Conservation (phyloP, 2,888 invertebrate genomes). For the Drosophila maculinotata region DNA sequence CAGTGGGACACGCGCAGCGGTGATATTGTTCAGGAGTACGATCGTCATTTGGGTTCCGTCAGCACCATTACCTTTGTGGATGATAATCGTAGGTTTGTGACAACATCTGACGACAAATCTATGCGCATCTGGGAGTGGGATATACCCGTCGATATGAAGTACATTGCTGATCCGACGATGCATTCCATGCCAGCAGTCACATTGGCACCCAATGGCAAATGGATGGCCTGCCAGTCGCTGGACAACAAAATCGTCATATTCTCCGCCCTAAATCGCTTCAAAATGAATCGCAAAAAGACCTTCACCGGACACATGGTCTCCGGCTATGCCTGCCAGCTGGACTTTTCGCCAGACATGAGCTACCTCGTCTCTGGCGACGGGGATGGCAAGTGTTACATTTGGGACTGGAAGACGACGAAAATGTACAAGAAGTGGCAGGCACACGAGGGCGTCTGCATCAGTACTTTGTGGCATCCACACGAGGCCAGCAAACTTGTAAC, state of each 20-base stretch:
- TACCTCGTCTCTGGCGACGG: slow-evolving; percentile 99
- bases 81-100: slow-evolving; percentile 98
- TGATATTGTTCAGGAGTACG: slow-evolving; percentile 98
- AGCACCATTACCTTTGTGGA: slow-evolving; percentile 99
- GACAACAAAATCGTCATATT: slow-evolving; percentile 99
- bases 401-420: slow-evolving; percentile 99
- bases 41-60: slow-evolving; percentile 98
- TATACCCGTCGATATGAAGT: slow-evolving; percentile 99
- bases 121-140: slow-evolving; percentile 99
- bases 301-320: slow-evolving; percentile 99
- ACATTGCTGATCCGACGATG: slow-evolving; percentile 99
- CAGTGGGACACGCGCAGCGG: slow-evolving; percentile 98
- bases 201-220: slow-evolving; percentile 97
- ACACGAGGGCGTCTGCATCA: slow-evolving; percentile 98
- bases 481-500: slow-evolving; percentile 99
- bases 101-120: slow-evolving; percentile 99
- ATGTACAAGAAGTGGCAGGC: slow-evolving; percentile 99
- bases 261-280: slow-evolving; percentile 98
- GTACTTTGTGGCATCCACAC: slow-evolving; percentile 98
- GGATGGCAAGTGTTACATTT: slow-evolving; percentile 98
- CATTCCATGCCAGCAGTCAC: slow-evolving; percentile 99
- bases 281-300: slow-evolving; percentile 98
- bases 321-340: slow-evolving; percentile 98
- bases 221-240: slow-evolving; percentile 99
- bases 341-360: slow-evolving; percentile 99